Evolutionary conservation across 2,888 invertebrate species (phyloP).

Genomic region (Actias luna): DNA sequence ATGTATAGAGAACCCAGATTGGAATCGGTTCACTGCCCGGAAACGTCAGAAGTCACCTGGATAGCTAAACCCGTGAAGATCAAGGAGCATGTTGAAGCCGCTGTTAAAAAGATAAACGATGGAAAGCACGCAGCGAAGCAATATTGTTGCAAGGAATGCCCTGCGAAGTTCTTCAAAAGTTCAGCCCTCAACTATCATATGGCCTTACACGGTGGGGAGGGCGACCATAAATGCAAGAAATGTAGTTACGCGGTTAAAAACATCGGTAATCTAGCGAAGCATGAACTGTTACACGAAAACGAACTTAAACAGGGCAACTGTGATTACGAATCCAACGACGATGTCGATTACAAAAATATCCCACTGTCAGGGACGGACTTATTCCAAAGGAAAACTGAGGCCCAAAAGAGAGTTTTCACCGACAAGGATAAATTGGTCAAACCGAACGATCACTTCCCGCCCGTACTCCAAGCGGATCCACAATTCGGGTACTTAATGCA

Average conservation of each 20-base stretch:
- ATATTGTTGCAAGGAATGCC: slow-evolving; percentile 84
- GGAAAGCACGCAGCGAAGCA: slow-evolving; percentile 62
- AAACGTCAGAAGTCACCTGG: slow-evolving; percentile 67
- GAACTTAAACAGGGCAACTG: slow-evolving; percentile 53
- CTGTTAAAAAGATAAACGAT: slow-evolving; percentile 49
- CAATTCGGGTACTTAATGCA: slow-evolving; percentile 86
- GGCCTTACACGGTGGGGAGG: slow-evolving; percentile 84
- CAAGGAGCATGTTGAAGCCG: slow-evolving; percentile 44
- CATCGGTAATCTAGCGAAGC: slow-evolving; percentile 85
- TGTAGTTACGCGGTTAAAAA: slow-evolving; percentile 88
- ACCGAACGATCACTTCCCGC: slow-evolving; percentile 79
- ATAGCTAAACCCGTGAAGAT: slow-evolving; percentile 59
- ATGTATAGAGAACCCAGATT: slow-evolving; percentile 84
- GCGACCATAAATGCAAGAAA: slow-evolving; percentile 85
- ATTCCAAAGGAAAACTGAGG: slow-evolving; percentile 84
- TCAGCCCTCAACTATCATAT: slow-evolving; percentile 87
- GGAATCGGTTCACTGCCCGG: slow-evolving; percentile 59
- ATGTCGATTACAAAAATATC: slow-evolving; percentile 75
- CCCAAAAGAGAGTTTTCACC: slow-evolving; percentile 72
- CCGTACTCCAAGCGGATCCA: slow-evolving; percentile 82
- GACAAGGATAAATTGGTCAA: slow-evolving; percentile 77
- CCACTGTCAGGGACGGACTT: slow-evolving; percentile 85
- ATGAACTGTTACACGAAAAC: slow-evolving; percentile 80
- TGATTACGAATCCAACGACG: slow-evolving; percentile 77
- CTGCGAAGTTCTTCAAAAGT: slow-evolving; percentile 87